Conservation (phyloP, 2,888 invertebrate species). For the Phalera bucephala region DNA sequence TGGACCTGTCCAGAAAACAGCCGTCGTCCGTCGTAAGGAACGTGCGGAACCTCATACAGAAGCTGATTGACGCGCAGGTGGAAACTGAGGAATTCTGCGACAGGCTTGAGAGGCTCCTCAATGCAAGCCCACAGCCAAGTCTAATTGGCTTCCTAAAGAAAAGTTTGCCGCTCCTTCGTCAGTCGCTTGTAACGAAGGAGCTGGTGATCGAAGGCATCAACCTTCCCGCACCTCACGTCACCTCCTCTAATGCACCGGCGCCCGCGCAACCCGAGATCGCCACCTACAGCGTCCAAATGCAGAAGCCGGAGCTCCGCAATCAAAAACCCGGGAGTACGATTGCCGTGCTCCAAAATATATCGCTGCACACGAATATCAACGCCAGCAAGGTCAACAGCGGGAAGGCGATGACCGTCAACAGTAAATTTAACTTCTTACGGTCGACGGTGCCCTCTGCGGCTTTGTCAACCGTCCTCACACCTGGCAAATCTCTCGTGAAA, state of each 20-base stretch:
- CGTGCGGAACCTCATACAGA: conserved; percentile 96
- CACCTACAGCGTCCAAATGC: conserved; percentile 50
- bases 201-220: conserved; percentile 97
- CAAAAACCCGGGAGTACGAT: conserved; percentile 56
- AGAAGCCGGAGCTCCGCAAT: conserved; percentile 37
- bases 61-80: conserved; percentile 96
- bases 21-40: conserved; percentile 96
- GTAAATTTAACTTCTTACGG: conserved; percentile 59
- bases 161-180: conserved; percentile 96
- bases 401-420: conserved; percentile 77
- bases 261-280: conserved; percentile 47
- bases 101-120: conserved; percentile 95
- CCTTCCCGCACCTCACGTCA: conserved; percentile 88
- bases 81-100: conserved; percentile 99
- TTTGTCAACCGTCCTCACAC: conserved; percentile 63
- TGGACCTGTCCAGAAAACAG: conserved; percentile 97
- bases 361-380: conserved; percentile 66
- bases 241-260: conserved; percentile 50
- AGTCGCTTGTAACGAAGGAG: conserved; percentile 94
- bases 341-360: conserved; percentile 72
- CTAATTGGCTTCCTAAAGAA: conserved; percentile 99
- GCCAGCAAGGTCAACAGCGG: conserved; percentile 58
- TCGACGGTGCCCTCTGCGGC: conserved; percentile 48
- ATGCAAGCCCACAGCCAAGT: conserved; percentile 99
- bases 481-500: conserved; percentile 85